These are phyloP conservation scores for Capromys pilorides DNA, from an alignment of 2,797 vertebrate genomes.

Conservation along the genomic window DNA sequence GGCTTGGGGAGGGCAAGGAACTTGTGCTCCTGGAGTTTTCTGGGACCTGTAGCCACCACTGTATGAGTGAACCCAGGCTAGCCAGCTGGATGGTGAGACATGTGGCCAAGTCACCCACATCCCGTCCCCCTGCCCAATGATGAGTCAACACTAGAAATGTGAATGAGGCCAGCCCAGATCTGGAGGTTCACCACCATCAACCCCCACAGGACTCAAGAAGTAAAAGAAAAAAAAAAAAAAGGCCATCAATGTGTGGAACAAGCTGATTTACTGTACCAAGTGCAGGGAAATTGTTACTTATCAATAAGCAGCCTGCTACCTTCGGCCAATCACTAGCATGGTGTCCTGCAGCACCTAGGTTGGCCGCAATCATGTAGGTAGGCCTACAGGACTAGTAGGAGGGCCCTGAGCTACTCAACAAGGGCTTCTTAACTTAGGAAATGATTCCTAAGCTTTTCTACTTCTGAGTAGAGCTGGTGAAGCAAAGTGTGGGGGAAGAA, in stretches of 20 bases:
- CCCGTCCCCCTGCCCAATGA: rapidly evolving
- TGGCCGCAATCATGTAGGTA: neutral
- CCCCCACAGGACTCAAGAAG: neutral
- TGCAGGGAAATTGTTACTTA: neutral
- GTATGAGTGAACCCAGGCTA: neutral
- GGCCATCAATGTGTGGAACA: neutral
- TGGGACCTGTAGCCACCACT: neutral
- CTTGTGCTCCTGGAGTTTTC: neutral
- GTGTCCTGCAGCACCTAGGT: neutral
- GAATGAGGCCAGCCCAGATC: neutral
- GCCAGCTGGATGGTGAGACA: too few relatives aligned
- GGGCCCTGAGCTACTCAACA: neutral
- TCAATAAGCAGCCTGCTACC: neutral
- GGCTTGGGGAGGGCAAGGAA: rapidly evolving
- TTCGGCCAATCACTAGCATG: neutral
- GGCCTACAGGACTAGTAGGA: neutral
- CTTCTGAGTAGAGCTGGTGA: neutral
- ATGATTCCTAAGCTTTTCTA: neutral
- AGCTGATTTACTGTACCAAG: neutral
- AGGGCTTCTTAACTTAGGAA: neutral
- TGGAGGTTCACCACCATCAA: neutral
- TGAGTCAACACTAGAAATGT: neutral
- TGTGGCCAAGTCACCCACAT: neutral
- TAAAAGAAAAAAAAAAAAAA: neutral
- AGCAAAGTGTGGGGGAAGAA: neutral